Conservation (phyloP, 2,888 invertebrate species). For the Eulithis prunata region DNA sequence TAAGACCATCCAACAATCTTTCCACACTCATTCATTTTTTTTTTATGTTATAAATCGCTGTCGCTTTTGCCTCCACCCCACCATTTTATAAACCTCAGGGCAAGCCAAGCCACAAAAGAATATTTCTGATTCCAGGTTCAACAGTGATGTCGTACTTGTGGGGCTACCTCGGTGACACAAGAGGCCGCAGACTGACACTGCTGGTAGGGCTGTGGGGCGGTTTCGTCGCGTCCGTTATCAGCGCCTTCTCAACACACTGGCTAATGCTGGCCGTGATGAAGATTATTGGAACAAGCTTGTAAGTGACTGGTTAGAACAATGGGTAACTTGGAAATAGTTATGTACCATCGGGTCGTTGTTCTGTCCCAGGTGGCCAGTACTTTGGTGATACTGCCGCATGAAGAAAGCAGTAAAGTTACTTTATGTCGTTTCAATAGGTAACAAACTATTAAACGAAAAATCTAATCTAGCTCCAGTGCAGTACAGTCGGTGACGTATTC, state of each 20-base stretch:
- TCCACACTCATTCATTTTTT: too few species aligned
- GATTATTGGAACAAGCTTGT: slow-evolving; percentile 39
- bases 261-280: slow-evolving; percentile 37
- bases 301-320: slow-evolving; percentile 11
- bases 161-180: slow-evolving; percentile 73
- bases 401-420: too few species aligned
- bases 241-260: slow-evolving; percentile 40
- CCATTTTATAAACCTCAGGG: too few species aligned
- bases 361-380: too few species aligned
- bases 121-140: slow-evolving; percentile 45
- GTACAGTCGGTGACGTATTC: slow-evolving; percentile 61
- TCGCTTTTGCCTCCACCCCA: too few species aligned
- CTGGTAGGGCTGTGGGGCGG: slow-evolving; percentile 38
- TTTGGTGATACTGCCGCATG: too few species aligned
- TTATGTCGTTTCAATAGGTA: too few species aligned
- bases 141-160: slow-evolving; percentile 76
- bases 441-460: too few species aligned
- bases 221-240: slow-evolving; percentile 19
- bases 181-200: slow-evolving; percentile 32
- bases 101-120: too few species aligned
- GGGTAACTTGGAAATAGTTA: too few species aligned
- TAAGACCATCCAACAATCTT: slow-evolving; percentile 49
- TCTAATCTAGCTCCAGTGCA: slow-evolving; percentile 31
- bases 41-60: not conserved
- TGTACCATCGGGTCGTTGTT: too few species aligned